These are phyloP conservation scores for Merluccius polli DNA, from an alignment of 2,797 vertebrate species.

Conservation along the genomic window DNA sequence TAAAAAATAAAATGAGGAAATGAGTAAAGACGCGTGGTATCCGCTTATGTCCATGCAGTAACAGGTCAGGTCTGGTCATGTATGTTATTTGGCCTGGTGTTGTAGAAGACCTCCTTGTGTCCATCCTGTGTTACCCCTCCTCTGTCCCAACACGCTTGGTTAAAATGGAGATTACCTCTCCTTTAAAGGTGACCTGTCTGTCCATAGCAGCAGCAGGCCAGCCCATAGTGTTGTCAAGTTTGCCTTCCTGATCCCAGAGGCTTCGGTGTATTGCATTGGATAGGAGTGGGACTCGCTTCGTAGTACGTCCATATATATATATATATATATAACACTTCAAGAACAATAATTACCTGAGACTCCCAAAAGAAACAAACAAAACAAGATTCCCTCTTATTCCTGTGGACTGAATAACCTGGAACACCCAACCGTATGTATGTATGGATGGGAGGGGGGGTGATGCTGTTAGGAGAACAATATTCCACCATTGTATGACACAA, in stretches of 20 bases:
- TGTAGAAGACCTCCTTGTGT: not conserved
- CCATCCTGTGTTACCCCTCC: slow-evolving; percentile 3
- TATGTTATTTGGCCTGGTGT: not conserved
- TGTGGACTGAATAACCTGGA: slow-evolving; percentile 33
- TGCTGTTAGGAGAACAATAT: slow-evolving; percentile 22
- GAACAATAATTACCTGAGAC: slow-evolving; percentile 65
- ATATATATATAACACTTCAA: slow-evolving; percentile 27
- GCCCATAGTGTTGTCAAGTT: slow-evolving; percentile 6
- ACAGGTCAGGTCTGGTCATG: not conserved
- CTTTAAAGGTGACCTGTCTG: not conserved
- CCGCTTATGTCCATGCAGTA: no score
- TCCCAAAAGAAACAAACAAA: slow-evolving; percentile 37
- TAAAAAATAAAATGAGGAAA: slow-evolving; percentile 26
- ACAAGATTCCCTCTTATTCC: slow-evolving; percentile 39
- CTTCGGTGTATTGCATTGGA: slow-evolving; percentile 39
- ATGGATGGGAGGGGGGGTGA: no score
- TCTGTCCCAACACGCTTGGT: not conserved
- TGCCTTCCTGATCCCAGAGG: slow-evolving; percentile 24
- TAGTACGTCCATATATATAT: no score
- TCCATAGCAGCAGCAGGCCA: slow-evolving; percentile 7
- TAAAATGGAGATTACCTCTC: not conserved
- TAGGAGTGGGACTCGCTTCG: slow-evolving; percentile 12
- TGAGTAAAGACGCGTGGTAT: no score
- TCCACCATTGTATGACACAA: not conserved
- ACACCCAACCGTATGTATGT: slow-evolving; percentile 11